Evolutionary conservation across 1,140 invertebrate species (phyloP), one percentile per base, ranked within the genome.

Genomic region (Tetraneura akinire): DNA sequence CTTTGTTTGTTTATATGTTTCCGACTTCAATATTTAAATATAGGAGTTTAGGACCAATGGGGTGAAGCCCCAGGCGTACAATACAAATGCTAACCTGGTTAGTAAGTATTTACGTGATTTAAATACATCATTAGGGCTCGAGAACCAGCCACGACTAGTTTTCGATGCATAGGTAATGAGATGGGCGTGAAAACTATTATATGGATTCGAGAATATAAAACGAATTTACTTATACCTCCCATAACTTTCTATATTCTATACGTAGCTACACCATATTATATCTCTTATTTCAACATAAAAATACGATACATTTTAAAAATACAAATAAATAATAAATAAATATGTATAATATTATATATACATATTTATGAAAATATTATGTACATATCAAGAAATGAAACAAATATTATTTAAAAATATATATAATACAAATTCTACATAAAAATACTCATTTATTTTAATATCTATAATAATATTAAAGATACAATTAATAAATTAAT

Each of bases 111-210:
- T 76, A 57, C 53, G 49, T 37, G 73, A 76, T 76, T 76, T 76
- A 76, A 76, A 76, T 76, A 57, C 73, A 18, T 55, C 73, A 57
- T 76, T 76, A 76, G 73, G 3, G 73, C 29, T 57, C 18, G n/a
- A 42, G 53, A 32, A n/a, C 32, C 53, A 37, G 21, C 53, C 32
- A 37, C n/a, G 32, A 57, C 51, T 76, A 76, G 51, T 57, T 76
- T 76, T 76, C 73, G 73, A 76, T 76, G 73, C 73, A 76, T 76
- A 76, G 73, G 73, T 76, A 76, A 76, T 76, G 73, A 76, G 73
- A 45, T 76, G 73, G 73, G 73, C 73, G 73, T 76, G 73, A 76
- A 57, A 55, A 76, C 73, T 42, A 23, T 76, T 55, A 53, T 42
- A 55, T 8, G 32, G 53, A 37, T 68, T 68, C 37, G 16, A 68